A percentile compares a stretch with the other conserved stretches of the same genome.
Conservation (phyloP, 2,797 vertebrate genomes). For the Orestias chungarensis region DNA sequence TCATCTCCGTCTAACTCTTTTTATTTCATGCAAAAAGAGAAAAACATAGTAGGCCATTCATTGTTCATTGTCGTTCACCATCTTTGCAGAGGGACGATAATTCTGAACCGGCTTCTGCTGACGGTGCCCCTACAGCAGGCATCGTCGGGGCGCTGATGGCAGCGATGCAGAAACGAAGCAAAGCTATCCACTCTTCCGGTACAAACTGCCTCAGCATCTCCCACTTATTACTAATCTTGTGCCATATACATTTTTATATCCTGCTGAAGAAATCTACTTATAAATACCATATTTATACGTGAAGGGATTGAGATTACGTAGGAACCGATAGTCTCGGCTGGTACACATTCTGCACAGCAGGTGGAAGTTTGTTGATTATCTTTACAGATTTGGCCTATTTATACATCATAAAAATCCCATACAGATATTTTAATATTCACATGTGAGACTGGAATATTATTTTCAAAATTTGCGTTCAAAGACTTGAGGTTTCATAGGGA, state of each 20-base stretch:
- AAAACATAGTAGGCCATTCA: neutral
- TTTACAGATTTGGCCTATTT: neutral
- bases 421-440: too few species aligned
- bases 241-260: too few species aligned
- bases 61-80: constrained; percentile 28
- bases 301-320: too few species aligned
- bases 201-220: constrained; percentile 30
- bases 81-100: constrained; percentile 85
- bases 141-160: constrained; percentile 97
- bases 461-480: neutral
- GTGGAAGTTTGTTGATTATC: neutral
- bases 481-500: neutral
- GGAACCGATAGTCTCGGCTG: neutral
- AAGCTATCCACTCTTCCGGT: constrained; percentile 96
- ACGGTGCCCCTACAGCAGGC: constrained; percentile 86
- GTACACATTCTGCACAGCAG: neutral
- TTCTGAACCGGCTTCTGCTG: constrained; percentile 79
- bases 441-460: neutral
- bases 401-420: neutral
- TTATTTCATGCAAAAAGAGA: neutral
- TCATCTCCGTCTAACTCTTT: neutral
- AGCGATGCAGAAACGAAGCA: constrained; percentile 98
- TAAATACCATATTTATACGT: too few species aligned
- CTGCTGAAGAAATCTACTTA: too few species aligned
- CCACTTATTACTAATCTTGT: too few species aligned